phyloP scores from a whole-genome alignment of 1,140 invertebrate genomes.

The Bombus cullumanus region DNA sequence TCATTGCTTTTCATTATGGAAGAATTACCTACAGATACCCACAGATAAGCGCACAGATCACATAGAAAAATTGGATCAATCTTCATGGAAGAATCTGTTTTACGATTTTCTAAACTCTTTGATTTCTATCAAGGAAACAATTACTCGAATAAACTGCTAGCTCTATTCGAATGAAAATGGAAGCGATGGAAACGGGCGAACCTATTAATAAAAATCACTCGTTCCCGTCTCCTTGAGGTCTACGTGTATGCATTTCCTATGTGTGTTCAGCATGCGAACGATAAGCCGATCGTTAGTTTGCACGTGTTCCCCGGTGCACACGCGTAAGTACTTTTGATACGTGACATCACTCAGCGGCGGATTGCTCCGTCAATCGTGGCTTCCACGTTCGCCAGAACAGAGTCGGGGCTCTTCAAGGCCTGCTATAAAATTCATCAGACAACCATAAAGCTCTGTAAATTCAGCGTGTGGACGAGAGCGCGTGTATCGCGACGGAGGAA shows the following conservation, averaged over 20 bases:
- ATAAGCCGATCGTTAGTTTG: slow-evolving; percentile 57
- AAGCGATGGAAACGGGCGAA: slow-evolving; percentile 21
- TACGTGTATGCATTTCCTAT: slow-evolving; percentile 44
- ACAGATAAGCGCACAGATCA: not conserved
- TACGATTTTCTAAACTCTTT: no score
- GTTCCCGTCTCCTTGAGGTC: slow-evolving; percentile 53
- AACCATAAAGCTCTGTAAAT: slow-evolving; percentile 51
- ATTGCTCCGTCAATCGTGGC: slow-evolving; percentile 6
- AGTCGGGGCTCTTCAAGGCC: slow-evolving; percentile 39
- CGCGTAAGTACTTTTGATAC: slow-evolving; percentile 59
- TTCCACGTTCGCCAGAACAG: slow-evolving; percentile 21
- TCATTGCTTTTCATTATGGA: not conserved
- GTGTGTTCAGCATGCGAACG: slow-evolving; percentile 55
- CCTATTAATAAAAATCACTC: slow-evolving; percentile 61
- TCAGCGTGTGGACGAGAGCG: not conserved
- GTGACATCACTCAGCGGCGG: slow-evolving; percentile 60
- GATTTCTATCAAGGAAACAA: not conserved
- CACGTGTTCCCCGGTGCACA: slow-evolving; percentile 40
- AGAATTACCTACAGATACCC: no score
- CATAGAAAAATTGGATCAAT: not conserved
- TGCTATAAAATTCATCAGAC: slow-evolving; percentile 47
- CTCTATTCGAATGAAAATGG: not conserved
- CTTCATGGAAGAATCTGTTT: no score
- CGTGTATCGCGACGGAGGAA: not conserved
- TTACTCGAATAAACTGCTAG: not conserved